Evolutionary conservation across 1,140 invertebrate species (phyloP).

Genomic region (Mya arenaria): DNA sequence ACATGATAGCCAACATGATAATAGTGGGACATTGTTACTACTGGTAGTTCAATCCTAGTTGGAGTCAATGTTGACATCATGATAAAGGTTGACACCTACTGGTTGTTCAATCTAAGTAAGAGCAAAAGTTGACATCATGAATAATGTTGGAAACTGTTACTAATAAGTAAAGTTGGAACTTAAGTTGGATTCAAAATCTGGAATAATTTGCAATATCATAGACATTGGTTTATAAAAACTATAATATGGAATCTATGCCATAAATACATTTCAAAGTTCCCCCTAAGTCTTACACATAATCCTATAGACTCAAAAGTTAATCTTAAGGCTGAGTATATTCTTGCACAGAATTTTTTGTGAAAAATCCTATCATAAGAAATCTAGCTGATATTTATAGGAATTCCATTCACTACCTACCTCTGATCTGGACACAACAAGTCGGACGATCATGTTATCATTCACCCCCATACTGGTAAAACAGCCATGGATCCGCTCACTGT

Average conservation of each 20-base stretch:
- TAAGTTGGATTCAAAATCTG: no score
- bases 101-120: neutral
- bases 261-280: neutral
- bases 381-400: neutral
- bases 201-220: no score
- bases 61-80: no score
- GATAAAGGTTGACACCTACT: neutral
- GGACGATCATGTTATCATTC: constrained; percentile 47
- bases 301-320: neutral
- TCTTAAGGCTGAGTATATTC: neutral
- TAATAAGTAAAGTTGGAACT: no score
- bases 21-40: no score
- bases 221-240: neutral
- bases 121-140: neutral
- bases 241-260: neutral
- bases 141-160: no score
- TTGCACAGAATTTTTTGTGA: neutral
- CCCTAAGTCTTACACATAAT: neutral
- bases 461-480: constrained; percentile 43
- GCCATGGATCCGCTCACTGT: constrained; percentile 28
- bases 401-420: constrained; percentile 23
- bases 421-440: constrained; percentile 45
- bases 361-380: neutral
- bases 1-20: no score
- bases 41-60: no score